These are phyloP conservation scores for Cistogaster globosa DNA, from an alignment of 2,888 invertebrate genomes.

Conservation along the genomic window DNA sequence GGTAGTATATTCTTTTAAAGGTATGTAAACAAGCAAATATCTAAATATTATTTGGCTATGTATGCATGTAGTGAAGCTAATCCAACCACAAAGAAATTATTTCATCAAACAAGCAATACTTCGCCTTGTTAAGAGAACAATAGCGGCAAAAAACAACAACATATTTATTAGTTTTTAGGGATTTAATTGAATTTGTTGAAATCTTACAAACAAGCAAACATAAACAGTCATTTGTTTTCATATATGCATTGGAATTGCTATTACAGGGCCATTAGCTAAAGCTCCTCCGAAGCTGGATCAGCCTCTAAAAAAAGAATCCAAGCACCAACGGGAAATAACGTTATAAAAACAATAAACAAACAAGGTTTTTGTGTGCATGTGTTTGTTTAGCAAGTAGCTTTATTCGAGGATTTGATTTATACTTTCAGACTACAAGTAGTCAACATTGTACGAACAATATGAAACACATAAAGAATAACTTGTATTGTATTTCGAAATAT, in stretches of 20 bases:
- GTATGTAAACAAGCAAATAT: neutral
- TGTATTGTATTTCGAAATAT: constrained; percentile 38
- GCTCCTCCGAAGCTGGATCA: constrained; percentile 44
- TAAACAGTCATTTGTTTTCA: constrained; percentile 20
- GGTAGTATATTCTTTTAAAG: neutral
- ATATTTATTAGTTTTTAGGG: constrained; percentile 57
- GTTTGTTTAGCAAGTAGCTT: constrained; percentile 9
- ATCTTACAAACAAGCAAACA: neutral
- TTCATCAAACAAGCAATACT: constrained; percentile 53
- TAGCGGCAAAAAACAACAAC: constrained; percentile 1
- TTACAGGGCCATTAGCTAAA: constrained; percentile 61
- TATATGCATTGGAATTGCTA: constrained; percentile 24
- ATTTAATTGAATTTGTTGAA: constrained; percentile 61
- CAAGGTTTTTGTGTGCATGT: constrained; percentile 36
- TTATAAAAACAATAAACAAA: neutral
- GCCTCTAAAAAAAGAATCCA: constrained; percentile 9
- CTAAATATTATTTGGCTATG: too few species aligned
- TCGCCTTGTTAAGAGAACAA: constrained; percentile 5
- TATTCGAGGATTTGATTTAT: constrained; percentile 52
- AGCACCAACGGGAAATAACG: too few species aligned
- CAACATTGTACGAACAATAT: constrained; percentile 44
- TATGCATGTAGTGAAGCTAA: neutral
- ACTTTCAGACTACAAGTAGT: constrained; percentile 26
- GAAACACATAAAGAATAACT: constrained; percentile 43
- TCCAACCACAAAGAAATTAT: neutral